Conservation (phyloP, 1,140 invertebrate species). For the Spodoptera litura region DNA sequence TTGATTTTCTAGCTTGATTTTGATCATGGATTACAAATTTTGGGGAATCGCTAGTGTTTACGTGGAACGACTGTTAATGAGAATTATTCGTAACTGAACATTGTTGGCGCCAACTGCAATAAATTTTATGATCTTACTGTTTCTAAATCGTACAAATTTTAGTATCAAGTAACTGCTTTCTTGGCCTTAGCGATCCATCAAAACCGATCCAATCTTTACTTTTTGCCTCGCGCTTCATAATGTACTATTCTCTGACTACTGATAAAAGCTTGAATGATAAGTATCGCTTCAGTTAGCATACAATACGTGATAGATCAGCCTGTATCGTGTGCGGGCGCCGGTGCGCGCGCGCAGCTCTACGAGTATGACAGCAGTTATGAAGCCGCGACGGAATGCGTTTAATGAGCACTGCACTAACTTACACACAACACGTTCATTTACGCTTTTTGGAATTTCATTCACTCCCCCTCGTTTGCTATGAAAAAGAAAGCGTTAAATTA, state of each 20-base stretch:
- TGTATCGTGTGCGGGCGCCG: slow-evolving; percentile 23
- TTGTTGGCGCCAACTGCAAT: no score
- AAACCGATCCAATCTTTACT: slow-evolving; percentile 24
- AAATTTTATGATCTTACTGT: no score
- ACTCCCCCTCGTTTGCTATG: slow-evolving; percentile 69
- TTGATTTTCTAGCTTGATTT: no score
- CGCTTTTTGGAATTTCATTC: slow-evolving; percentile 80
- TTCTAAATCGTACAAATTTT: no score
- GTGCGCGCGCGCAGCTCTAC: slow-evolving; percentile 34
- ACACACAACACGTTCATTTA: slow-evolving; percentile 77
- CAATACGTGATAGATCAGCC: slow-evolving; percentile 43
- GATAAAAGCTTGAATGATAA: slow-evolving; percentile 41
- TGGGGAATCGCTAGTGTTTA: no score
- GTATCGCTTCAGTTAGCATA: slow-evolving; percentile 44
- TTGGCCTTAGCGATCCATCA: neutral
- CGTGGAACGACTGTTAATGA: no score
- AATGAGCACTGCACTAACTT: slow-evolving; percentile 76
- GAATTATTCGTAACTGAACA: no score
- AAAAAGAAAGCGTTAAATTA: slow-evolving; percentile 79
- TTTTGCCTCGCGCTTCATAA: slow-evolving; percentile 33
- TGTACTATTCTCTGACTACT: slow-evolving; percentile 8
- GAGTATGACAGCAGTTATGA: slow-evolving; percentile 59
- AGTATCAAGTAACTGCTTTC: no score
- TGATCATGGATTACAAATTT: no score
- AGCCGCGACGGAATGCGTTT: slow-evolving; percentile 69